Evolutionary conservation across 2,888 invertebrate species (phyloP), one percentile per base, ranked within the genome.

Genomic region (Bembecia ichneumoniformis): DNA sequence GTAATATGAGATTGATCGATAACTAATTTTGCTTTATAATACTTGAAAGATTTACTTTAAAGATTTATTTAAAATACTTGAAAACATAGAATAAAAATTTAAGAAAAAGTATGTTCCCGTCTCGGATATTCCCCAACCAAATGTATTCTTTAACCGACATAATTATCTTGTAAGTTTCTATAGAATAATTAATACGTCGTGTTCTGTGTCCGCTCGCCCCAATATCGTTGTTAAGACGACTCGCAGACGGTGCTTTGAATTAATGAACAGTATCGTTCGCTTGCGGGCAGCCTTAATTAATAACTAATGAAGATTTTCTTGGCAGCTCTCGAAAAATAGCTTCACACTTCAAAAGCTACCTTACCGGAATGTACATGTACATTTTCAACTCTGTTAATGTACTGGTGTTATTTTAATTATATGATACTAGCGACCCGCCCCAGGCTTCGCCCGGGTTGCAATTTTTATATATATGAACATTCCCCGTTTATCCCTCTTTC

Each of bases 161-260:
- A 40, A 52, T 53, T 55, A 40, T 50, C 13, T 46, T 48, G 46
- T 51, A 54, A 58, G 52, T 49, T 44, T 35, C 43, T 50, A 50
- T 49, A 34, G 52, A 50, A 52, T 51, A 51, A 56, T 44, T 55
- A 53, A 51, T 55, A 20, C 13, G 10, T 58, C 28, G 7, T 28
- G 28, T 53, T 59, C 53, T 58, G 56, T 52, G 54, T 28, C 28
- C 54, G 56, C 45, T 43, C 43, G 58, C 58, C 57, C 57, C 57
- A 59, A 66, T 55, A 52, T 55, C 59, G 65, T 67, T 69, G 64
- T 66, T 46, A 46, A 46, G 46, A 58, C 68, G 58, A 54, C 63
- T 68, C 71, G 59, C 66, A 72, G 72, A 68, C 70, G 64, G 55
- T 62, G 59, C 62, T 65, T 57, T 70, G 78, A 74, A 78, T 78